Base-by-base conservation (phyloP, 2,888 invertebrate genomes). In the Cephus nigrinus region DNA sequence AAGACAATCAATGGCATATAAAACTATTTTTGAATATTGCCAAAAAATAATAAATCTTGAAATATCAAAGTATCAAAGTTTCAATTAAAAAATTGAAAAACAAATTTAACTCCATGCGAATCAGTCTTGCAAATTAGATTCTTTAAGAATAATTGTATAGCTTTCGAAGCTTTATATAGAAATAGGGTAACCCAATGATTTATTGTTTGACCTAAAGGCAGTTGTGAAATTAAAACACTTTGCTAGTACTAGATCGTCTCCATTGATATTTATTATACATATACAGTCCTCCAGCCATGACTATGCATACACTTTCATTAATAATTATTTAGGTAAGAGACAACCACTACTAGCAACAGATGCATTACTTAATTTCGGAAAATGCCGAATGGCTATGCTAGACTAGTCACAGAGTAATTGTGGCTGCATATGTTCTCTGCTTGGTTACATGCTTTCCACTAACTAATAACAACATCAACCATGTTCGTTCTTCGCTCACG, bases 391-490 rank as follows among this genome's bases (percentile, higher is more conserved):
- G 82, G 84, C 84, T 84, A 86, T 78, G 83, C 80, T 87, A 84
- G 83, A 84, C 82, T 87, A 85, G 86, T 86, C 86, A 87, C 86
- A 85, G 84, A 86, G 84, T 88, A 87, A 88, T 86, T 87, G 86
- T 87, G 88, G 88, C 86, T 88, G 88, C 88, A 87, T 88, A 87
- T 87, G 84, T 88, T 89, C 85, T 89, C 85, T 89, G 89, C 89
- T 89, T 89, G 87, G 84, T 88, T 89, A 88, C 89, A 89, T 89
- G 88, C 89, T 88, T 89, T 86, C 87, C 88, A 88, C 86, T 88
- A 88, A 89, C 87, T 88, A 88, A 85, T 86, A 86, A 87, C 88
- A 87, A 88, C 87, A 88, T 84, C 87, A 88, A 87, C 87, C 87
- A 88, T 88, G 88, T 86, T 86, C 88, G 86, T 85, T 86, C 88